phyloP scores from a whole-genome alignment of 1,140 invertebrate species.

The Telenomus remus region DNA sequence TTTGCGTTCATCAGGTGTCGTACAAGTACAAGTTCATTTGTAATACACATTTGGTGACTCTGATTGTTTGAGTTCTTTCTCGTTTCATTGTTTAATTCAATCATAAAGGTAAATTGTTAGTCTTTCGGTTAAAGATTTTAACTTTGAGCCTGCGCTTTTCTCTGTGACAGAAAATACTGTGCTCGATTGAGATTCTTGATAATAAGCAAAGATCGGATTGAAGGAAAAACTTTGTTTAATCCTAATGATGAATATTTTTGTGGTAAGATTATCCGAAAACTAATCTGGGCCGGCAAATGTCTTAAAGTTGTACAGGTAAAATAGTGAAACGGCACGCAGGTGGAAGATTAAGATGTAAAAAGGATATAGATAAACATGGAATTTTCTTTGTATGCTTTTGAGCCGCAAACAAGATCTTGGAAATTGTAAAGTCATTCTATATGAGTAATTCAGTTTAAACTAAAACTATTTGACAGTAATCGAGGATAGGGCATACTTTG shows the following conservation, averaged over 20 bases:
- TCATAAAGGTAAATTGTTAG: no score
- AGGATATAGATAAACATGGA: constrained; percentile 1
- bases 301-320: constrained; percentile 2
- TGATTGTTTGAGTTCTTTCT: no score
- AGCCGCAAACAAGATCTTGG: constrained; percentile 1
- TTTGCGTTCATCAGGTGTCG: no score
- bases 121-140: no score
- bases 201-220: neutral
- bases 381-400: constrained; percentile 6
- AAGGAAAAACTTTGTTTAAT: neutral
- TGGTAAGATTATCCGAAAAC: neutral
- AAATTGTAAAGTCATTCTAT: neutral
- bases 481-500: no score
- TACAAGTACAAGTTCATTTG: no score
- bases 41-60: no score
- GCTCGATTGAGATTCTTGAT: no score
- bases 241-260: neutral
- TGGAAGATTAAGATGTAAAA: constrained; percentile 7
- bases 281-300: neutral
- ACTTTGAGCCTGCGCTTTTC: no score
- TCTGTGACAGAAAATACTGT: no score
- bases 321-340: constrained; percentile 2
- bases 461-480: no score
- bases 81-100: no score
- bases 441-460: neutral